These are phyloP conservation scores for Peromyscus leucopus DNA, from an alignment of 2,113 vertebrate species.

Conservation along the genomic window DNA sequence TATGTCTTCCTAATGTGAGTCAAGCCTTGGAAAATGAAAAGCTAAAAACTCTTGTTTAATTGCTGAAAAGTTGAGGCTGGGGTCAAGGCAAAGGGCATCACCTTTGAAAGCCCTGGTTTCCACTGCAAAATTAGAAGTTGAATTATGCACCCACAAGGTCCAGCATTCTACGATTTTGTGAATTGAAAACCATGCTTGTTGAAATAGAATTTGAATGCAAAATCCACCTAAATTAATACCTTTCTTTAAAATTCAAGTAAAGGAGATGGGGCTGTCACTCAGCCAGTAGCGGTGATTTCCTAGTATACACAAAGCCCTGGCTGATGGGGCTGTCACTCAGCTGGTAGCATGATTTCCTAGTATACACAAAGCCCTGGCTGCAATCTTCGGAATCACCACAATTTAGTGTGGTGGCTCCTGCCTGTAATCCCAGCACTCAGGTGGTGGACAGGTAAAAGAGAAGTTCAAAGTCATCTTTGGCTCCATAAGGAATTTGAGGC, in stretches of 20 bases:
- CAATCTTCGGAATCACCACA: background rate
- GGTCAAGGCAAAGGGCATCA: background rate
- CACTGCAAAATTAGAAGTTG: background rate
- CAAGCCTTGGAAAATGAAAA: conserved; percentile 22
- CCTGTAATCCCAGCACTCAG: background rate
- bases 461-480: background rate
- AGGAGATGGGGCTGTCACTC: background rate
- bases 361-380: background rate
- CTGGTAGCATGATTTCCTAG: background rate
- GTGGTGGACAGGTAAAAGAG: background rate
- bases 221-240: background rate
- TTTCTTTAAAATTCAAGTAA: background rate
- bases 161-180: background rate
- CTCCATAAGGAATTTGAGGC: background rate
- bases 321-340: background rate
- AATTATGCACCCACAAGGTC: background rate
- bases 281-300: background rate
- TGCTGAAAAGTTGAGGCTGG: background rate
- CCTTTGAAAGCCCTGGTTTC: background rate
- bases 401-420: too few species aligned
- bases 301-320: background rate
- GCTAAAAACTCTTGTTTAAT: background rate
- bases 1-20: background rate
- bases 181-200: background rate
- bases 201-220: background rate